Evolutionary conservation across 2,113 vertebrate genomes (phyloP).

Genomic region (Meleagris gallopavo): DNA sequence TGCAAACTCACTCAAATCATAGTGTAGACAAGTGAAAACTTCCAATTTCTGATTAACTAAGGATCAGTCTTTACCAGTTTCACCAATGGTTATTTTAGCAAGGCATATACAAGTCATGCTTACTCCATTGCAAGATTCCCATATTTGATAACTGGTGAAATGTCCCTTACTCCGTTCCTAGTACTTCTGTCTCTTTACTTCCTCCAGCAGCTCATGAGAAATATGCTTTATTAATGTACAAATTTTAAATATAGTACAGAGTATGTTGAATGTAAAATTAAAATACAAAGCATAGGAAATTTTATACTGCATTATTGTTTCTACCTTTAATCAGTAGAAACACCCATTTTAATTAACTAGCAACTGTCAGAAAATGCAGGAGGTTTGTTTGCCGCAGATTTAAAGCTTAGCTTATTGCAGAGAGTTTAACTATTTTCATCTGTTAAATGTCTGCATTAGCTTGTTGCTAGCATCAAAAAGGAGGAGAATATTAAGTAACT

Average conservation of each 20-base stretch:
- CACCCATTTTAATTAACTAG: background rate
- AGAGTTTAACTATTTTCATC: background rate
- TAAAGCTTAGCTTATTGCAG: background rate
- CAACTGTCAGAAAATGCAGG: background rate
- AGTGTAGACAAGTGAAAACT: background rate
- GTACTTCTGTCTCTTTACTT: background rate
- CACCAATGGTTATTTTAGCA: conserved; percentile 2
- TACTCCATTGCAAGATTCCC: conserved; percentile 6
- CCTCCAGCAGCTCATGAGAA: background rate
- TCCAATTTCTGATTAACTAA: background rate
- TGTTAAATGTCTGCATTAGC: background rate
- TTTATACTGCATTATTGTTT: background rate
- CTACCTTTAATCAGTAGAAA: background rate
- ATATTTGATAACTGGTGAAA: background rate
- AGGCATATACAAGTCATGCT: background rate
- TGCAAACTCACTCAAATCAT: background rate
- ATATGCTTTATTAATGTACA: background rate
- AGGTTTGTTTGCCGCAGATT: background rate
- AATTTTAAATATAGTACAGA: background rate
- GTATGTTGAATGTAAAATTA: background rate
- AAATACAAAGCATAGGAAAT: background rate
- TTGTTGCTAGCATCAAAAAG: background rate
- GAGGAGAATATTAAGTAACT: background rate
- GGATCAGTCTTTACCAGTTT: conserved; percentile 16
- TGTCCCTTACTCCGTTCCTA: background rate